These are phyloP conservation scores for Sphaeridia pumilis DNA, from an alignment of 2,888 invertebrate genomes.

Conservation along the genomic window DNA sequence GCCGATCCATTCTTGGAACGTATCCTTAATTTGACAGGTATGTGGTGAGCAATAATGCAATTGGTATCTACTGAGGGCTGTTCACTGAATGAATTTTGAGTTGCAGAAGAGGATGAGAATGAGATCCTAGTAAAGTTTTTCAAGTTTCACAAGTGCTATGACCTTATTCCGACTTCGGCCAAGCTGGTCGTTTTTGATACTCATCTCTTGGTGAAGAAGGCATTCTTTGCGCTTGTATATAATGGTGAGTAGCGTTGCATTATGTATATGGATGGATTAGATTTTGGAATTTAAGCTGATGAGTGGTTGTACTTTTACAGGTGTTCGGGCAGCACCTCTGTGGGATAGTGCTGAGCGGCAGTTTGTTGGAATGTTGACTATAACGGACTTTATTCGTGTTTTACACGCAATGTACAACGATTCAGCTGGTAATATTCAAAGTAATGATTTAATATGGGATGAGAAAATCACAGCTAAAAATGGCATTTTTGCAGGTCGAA, in stretches of 20 bases:
- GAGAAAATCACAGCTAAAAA: neutral
- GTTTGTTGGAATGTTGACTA: constrained; percentile 97
- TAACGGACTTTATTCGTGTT: constrained; percentile 98
- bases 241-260: constrained; percentile 57
- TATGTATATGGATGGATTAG: neutral
- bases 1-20: constrained; percentile 86
- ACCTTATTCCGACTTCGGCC: constrained; percentile 97
- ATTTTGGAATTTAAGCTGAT: neutral
- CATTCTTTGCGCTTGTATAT: constrained; percentile 97
- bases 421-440: constrained; percentile 49
- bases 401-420: constrained; percentile 91
- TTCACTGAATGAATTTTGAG: too few species aligned
- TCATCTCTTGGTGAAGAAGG: constrained; percentile 92
- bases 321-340: constrained; percentile 90
- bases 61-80: too few species aligned
- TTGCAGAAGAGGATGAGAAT: constrained; percentile 89
- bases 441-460: neutral
- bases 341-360: constrained; percentile 89
- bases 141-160: constrained; percentile 99
- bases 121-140: constrained; percentile 98
- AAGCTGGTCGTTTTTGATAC: constrained; percentile 99
- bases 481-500: constrained; percentile 39
- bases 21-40: constrained; percentile 49
- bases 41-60: neutral
- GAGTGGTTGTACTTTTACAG: constrained; percentile 40